phyloP scores from a whole-genome alignment of 2,797 vertebrate genomes.

The Threskiornis aethiopicus region DNA sequence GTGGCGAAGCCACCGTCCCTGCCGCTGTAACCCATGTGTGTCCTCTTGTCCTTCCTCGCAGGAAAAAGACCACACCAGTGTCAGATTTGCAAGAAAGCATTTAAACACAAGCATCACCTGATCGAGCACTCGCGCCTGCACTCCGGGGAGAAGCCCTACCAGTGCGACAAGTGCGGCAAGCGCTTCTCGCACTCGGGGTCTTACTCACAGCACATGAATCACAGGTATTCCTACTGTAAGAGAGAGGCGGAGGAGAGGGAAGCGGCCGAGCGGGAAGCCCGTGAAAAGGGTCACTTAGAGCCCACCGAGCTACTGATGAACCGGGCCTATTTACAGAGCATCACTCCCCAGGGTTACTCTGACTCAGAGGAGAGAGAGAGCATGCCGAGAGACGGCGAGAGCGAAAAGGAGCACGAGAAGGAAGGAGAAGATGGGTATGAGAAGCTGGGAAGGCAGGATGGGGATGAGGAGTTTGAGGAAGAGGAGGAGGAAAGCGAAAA shows the following conservation, averaged over 20 bases:
- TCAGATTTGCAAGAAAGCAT: constrained; percentile 99
- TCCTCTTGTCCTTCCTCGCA: constrained; percentile 77
- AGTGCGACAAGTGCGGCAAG: constrained; percentile 98
- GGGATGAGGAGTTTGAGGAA: constrained; percentile 91
- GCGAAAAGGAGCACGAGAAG: constrained; percentile 90
- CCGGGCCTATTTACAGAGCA: constrained; percentile 95
- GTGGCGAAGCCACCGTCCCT: neutral
- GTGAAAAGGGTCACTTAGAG: constrained; percentile 92
- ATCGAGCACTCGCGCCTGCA: constrained; percentile 98
- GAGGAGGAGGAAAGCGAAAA: constrained; percentile 97
- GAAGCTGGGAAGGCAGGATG: constrained; percentile 89
- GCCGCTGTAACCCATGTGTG: constrained; percentile 45
- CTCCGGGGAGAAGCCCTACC: constrained; percentile 98
- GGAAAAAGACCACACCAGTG: constrained; percentile 99
- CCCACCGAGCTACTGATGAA: constrained; percentile 97
- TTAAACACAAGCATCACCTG: constrained; percentile 99
- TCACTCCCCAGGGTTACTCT: constrained; percentile 93
- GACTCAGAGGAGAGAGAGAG: constrained; percentile 93
- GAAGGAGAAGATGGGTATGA: constrained; percentile 89
- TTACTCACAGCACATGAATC: constrained; percentile 99
- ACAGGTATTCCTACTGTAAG: constrained; percentile 99
- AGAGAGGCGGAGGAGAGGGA: constrained; percentile 96
- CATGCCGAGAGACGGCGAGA: constrained; percentile 84
- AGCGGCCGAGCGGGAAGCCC: constrained; percentile 92
- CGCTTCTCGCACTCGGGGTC: constrained; percentile 98